Evolutionary conservation across 2,797 vertebrate genomes (phyloP).

Genomic region (Falco concolor): DNA sequence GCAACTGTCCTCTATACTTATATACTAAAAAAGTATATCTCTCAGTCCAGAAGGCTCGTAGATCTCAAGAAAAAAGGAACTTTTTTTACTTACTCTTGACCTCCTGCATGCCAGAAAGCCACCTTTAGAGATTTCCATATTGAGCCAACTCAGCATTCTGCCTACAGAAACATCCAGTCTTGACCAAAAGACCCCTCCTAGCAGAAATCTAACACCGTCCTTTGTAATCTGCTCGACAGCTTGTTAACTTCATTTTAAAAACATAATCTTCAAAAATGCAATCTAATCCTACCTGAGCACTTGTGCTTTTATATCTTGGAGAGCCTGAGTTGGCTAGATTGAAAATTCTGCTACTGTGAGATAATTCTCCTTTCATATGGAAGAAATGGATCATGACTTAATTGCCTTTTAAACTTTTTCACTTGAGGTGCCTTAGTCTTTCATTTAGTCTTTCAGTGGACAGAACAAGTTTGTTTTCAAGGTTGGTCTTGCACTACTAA

Average conservation of each 20-base stretch:
- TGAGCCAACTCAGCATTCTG: neutral
- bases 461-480: neutral
- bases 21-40: neutral
- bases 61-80: neutral
- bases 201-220: neutral
- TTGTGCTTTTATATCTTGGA: neutral
- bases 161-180: neutral
- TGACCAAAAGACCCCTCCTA: neutral
- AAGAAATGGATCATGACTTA: neutral
- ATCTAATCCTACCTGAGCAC: neutral
- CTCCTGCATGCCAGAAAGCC: neutral
- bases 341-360: neutral
- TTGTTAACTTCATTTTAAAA: neutral
- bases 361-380: neutral
- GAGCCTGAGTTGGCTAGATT: neutral
- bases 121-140: neutral
- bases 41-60: neutral
- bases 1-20: neutral
- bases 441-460: neutral
- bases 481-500: neutral
- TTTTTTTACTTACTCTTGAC: neutral
- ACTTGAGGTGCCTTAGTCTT: neutral
- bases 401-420: neutral
- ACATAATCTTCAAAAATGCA: neutral
- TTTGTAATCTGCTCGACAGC: neutral